Evolutionary conservation across 2,888 invertebrate genomes (phyloP).

Genomic region (Charanyca ferruginea): DNA sequence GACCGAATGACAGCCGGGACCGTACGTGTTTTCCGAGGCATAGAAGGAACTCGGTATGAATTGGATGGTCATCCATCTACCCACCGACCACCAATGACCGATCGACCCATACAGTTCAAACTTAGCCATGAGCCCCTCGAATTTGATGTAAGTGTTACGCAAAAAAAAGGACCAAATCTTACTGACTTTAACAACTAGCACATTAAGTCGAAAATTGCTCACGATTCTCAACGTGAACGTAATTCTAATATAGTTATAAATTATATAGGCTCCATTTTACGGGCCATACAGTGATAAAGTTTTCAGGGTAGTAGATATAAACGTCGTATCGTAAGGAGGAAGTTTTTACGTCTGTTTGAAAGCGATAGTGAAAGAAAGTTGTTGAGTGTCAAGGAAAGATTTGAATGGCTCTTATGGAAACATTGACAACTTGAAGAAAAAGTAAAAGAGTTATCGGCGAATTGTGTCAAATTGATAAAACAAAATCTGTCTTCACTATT

Average conservation of each 20-base stretch:
- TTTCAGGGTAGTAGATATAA: slow-evolving; percentile 37
- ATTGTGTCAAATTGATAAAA: too few species aligned
- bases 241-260: slow-evolving; percentile 54
- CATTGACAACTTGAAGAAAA: not conserved
- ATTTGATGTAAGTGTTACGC: too few species aligned
- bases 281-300: slow-evolving; percentile 53
- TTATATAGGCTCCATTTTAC: slow-evolving; percentile 49
- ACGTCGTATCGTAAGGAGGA: slow-evolving; percentile 31
- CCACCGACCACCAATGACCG: too few species aligned
- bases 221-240: slow-evolving; percentile 4
- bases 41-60: too few species aligned
- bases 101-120: too few species aligned
- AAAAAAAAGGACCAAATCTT: not conserved
- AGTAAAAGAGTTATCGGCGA: too few species aligned
- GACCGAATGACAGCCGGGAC: too few species aligned
- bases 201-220: not conserved
- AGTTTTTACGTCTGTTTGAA: slow-evolving; percentile 49
- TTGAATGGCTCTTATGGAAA: slow-evolving; percentile 13
- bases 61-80: too few species aligned
- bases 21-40: too few species aligned
- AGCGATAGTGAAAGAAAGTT: slow-evolving; percentile 47
- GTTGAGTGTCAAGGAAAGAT: slow-evolving; percentile 17
- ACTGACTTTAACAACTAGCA: not conserved
- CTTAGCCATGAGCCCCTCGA: too few species aligned
- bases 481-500: too few species aligned